These are phyloP conservation scores for Lycocerus yunnanus DNA, from an alignment of 2,888 invertebrate species.

Conservation along the genomic window DNA sequence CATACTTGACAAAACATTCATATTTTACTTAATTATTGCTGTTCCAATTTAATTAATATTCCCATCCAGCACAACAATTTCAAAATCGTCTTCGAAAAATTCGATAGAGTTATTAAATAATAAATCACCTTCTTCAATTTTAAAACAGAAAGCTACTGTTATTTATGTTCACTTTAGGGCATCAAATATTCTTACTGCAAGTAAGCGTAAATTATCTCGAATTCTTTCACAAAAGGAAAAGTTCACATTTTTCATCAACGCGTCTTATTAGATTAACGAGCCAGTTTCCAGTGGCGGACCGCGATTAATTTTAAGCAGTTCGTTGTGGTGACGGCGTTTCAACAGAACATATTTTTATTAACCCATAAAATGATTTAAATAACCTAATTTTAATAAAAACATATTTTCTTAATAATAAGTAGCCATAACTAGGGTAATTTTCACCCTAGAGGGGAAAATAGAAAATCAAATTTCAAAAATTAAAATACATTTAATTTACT, in stretches of 20 bases:
- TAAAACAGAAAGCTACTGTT: neutral
- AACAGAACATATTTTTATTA: no score
- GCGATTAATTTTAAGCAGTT: no score
- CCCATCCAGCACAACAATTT: neutral
- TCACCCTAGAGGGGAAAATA: no score
- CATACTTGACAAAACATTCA: slow-evolving; percentile 25
- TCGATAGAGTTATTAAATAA: neutral
- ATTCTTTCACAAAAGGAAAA: neutral
- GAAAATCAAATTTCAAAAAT: no score
- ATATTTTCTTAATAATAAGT: no score
- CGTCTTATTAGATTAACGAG: neutral
- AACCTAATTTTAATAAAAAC: no score
- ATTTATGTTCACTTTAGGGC: neutral
- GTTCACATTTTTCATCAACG: neutral
- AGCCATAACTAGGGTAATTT: no score
- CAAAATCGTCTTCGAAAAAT: neutral
- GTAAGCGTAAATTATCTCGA: neutral
- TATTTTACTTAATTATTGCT: slow-evolving; percentile 15
- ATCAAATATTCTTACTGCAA: neutral
- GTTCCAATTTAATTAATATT: neutral
- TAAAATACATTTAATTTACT: no score
- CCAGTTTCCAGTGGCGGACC: neutral
- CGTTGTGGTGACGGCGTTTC: no score
- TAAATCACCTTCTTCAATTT: neutral
- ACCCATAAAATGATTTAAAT: no score